A percentile compares a stretch with the other conserved stretches of the same genome.
These are phyloP conservation scores for Magallana angulata DNA, from an alignment of 1,140 invertebrate species.

Conservation along the genomic window DNA sequence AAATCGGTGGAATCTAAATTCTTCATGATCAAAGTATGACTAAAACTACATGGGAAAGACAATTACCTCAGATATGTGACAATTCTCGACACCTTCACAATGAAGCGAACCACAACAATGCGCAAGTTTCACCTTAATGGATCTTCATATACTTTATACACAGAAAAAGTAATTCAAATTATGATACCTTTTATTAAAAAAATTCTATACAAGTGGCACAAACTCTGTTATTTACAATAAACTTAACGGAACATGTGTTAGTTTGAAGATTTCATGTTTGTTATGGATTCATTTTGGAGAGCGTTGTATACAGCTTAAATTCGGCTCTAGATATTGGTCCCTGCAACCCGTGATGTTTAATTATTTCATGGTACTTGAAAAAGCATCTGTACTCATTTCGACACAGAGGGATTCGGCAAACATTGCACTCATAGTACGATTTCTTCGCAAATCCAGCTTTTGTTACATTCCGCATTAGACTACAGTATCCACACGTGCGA, in stretches of 20 bases:
- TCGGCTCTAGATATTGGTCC: slow-evolving; percentile 1
- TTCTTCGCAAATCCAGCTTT: slow-evolving; percentile 42
- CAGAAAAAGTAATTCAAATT: no score
- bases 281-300: background rate
- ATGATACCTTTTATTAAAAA: no score
- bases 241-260: no score
- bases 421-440: slow-evolving; percentile 41
- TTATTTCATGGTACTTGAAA: slow-evolving; percentile 37
- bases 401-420: slow-evolving; percentile 36
- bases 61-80: background rate
- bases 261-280: background rate
- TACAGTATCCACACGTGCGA: slow-evolving; percentile 38
- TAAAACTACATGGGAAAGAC: background rate
- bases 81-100: background rate
- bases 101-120: background rate
- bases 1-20: no score
- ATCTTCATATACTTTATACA: no score
- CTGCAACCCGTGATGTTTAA: slow-evolving; percentile 30
- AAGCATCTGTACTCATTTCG: slow-evolving; percentile 33
- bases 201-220: no score
- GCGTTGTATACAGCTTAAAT: slow-evolving; percentile 27
- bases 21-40: no score
- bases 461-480: slow-evolving; percentile 31
- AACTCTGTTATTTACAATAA: no score
- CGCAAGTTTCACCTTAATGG: no score